Evolutionary conservation across 2,888 invertebrate genomes (phyloP), one percentile per base, ranked within the genome.

Genomic region (Caenorhabditis doughertyi): DNA sequence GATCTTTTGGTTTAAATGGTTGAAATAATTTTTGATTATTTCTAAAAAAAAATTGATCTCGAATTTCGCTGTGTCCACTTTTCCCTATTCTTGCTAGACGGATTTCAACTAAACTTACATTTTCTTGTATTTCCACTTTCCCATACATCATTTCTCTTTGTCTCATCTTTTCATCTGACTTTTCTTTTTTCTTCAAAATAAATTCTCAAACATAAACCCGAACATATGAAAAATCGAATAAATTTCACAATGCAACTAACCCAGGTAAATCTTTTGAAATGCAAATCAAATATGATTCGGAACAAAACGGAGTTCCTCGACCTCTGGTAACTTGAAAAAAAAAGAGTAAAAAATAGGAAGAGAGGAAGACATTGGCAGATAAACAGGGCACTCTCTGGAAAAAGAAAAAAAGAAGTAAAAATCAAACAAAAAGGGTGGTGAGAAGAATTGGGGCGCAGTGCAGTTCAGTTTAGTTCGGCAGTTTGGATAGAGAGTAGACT

Each of bases 401-500:
- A n/a, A 29, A 4, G 32, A 5, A 29, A 29, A n/a, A 39, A 51
- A 49, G 49, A 49, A 67, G 72, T 67, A 72, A 51, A 79, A 79
- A 65, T 73, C 72, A 80, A 80, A 80, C 79, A 80, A 73, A 80
- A 47, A 62, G 79, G 35, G 72, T 51, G 79, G 72, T 67, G 72
- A 72, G 79, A 73, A 73, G 55, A 67, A 44, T 65, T 58, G 65
- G 25, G 42, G 56, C 11, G 35, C 13, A 55, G 32, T 7, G 32
- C 16, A 32, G 25, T n/a, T n/a, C n/a, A 25, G 53, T 55, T 56
- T 56, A 23, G 53, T 56, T 71, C 39, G 51, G 23, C 65, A 64
- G 44, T 62, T 58, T 67, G 58, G 67, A 39, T 58, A 56, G 49
- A 47, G 56, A 58, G 21, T 47, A 76, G 58, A 76, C 55, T 76